Evolutionary conservation across 2,113 vertebrate genomes (phyloP).

Genomic region (Dipodomys ordii): DNA sequence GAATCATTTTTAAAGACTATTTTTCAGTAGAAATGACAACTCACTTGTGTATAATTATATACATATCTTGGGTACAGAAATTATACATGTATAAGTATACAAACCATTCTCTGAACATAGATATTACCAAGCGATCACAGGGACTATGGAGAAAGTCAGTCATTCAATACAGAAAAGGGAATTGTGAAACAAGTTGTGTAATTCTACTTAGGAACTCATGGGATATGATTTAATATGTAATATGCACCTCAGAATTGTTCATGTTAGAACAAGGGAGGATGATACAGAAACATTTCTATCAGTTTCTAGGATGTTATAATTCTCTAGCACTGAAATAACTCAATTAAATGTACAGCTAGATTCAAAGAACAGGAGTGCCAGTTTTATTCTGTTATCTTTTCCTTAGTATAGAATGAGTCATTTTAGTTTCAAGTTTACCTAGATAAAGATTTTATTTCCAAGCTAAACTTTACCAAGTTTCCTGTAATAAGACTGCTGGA

Average conservation of each 20-base stretch:
- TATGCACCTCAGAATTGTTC: not conserved
- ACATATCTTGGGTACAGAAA: not conserved
- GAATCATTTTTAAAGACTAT: not conserved
- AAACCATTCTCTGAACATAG: not conserved
- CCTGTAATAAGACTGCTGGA: not conserved
- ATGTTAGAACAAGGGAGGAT: not conserved
- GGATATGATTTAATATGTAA: not conserved
- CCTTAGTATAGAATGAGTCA: not conserved
- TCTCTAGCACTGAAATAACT: not conserved
- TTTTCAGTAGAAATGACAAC: not conserved
- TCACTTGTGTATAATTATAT: not conserved
- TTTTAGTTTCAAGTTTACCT: not conserved
- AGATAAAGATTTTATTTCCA: not conserved
- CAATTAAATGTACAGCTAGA: not conserved
- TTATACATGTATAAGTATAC: not conserved
- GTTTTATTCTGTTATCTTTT: not conserved
- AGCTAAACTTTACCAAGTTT: not conserved
- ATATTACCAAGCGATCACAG: too few relatives aligned
- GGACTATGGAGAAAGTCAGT: not conserved
- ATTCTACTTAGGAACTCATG: not conserved
- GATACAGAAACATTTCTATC: not conserved
- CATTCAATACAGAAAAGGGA: not conserved
- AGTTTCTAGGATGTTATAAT: not conserved
- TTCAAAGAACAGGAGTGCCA: not conserved
- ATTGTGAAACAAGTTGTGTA: not conserved